A percentile compares a stretch with the other conserved stretches of the same genome.
Conservation (phyloP, 1,140 invertebrate genomes). For the Watersipora subatra region DNA sequence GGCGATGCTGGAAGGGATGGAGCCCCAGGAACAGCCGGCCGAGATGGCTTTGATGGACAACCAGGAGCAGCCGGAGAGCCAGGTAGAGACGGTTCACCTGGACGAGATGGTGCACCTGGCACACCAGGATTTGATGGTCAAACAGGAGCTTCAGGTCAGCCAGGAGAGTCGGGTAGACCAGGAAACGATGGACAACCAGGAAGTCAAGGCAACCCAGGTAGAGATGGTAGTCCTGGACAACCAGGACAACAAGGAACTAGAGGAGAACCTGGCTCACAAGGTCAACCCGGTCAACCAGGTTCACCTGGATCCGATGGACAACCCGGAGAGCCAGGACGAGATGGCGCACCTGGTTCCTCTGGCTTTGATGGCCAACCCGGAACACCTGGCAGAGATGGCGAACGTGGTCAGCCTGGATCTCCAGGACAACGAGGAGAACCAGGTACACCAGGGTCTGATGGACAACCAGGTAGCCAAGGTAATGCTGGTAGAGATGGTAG, state of each 20-base stretch:
- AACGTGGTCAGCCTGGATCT: too few relatives aligned
- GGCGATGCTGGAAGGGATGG: conserved; percentile 20
- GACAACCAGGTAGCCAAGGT: conserved; percentile 10
- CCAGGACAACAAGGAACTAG: not conserved
- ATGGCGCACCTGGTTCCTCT: conserved; percentile 5
- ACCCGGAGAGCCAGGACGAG: not conserved
- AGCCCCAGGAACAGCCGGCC: conserved; percentile 22
- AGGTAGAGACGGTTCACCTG: conserved; percentile 1
- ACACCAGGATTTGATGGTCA: conserved; percentile 6
- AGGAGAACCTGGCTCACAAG: conserved; percentile 46
- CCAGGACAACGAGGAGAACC: conserved; percentile 2
- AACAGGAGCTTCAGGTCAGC: conserved; percentile 19
- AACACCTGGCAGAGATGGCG: conserved; percentile 5
- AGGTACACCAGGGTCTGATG: conserved; percentile 11
- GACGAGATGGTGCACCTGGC: conserved; percentile 3
- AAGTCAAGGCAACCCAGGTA: conserved; percentile 7
- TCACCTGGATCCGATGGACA: not conserved
- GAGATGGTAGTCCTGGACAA: not conserved
- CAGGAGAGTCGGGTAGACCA: conserved; percentile 9
- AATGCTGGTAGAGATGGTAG: too few relatives aligned
- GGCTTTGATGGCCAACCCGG: conserved; percentile 4
- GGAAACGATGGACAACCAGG: conserved; percentile 6
- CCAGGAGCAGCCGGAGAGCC: conserved; percentile 37
- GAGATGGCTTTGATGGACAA: conserved; percentile 4
- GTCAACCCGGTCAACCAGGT: conserved; percentile 15